Conservation (phyloP, 64 coral and sea anemone species). For the Pocillopora verrucosa region DNA sequence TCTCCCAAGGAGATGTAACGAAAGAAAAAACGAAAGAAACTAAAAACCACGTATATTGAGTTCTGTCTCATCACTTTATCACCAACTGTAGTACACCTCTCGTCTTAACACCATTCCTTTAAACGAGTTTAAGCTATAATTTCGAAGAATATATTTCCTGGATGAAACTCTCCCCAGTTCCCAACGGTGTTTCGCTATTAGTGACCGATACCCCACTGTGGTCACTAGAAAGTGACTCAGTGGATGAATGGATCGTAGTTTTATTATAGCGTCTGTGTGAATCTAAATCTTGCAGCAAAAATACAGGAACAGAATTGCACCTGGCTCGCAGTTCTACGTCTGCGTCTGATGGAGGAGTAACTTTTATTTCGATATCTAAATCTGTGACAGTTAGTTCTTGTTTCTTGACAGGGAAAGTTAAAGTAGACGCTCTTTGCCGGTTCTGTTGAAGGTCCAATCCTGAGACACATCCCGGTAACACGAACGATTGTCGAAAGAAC, state of each 20-base stretch:
- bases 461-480: neutral
- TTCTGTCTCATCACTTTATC: no score
- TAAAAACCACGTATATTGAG: no score
- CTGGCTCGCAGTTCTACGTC: neutral
- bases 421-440: neutral
- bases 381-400: neutral
- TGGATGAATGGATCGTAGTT: neutral
- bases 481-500: neutral
- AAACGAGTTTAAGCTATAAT: neutral
- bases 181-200: neutral
- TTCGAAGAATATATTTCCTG: slow-evolving; percentile 20
- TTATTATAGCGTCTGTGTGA: neutral
- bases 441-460: neutral
- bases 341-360: neutral
- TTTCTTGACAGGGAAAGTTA: neutral
- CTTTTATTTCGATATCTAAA: slow-evolving; percentile 1
- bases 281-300: neutral
- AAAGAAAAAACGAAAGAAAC: no score
- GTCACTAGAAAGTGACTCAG: neutral
- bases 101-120: no score
- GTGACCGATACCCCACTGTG: neutral
- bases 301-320: slow-evolving; percentile 20
- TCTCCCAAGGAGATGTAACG: no score
- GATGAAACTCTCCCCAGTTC: neutral
- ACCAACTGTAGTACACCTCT: no score